A percentile compares a stretch with the other conserved stretches of the same genome.
phyloP scores from a whole-genome alignment of 2,797 vertebrate species.

The Graptemys geographica region DNA sequence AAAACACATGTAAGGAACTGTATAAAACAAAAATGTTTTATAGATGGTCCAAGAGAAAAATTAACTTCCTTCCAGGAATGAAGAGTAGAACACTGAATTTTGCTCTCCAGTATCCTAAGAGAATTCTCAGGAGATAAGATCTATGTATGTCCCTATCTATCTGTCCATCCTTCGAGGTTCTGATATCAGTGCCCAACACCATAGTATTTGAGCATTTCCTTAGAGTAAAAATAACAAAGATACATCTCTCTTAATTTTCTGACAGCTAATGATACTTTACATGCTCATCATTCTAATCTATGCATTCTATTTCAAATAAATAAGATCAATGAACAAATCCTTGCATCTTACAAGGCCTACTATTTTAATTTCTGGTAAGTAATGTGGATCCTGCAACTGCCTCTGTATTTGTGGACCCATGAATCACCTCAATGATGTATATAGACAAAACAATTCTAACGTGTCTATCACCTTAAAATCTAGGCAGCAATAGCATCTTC shows the following conservation, averaged over 20 bases:
- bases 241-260: neutral
- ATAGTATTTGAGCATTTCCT: neutral
- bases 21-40: neutral
- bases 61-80: neutral
- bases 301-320: neutral
- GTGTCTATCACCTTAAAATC: neutral
- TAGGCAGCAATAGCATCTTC: neutral
- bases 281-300: neutral
- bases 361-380: neutral
- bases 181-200: neutral
- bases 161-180: neutral
- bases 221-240: conserved; percentile 3
- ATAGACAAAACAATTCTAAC: neutral
- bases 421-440: neutral
- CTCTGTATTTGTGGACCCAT: neutral
- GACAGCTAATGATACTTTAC: fast-evolving
- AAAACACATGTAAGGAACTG: neutral
- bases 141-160: neutral
- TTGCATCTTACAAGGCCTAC: neutral
- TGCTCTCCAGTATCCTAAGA: fast-evolving
- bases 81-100: fast-evolving
- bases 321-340: neutral
- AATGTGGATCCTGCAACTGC: neutral
- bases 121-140: neutral
- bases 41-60: neutral